phyloP scores from a whole-genome alignment of 2,113 vertebrate species.

The Sinocyclocheilus anshuiensis region DNA sequence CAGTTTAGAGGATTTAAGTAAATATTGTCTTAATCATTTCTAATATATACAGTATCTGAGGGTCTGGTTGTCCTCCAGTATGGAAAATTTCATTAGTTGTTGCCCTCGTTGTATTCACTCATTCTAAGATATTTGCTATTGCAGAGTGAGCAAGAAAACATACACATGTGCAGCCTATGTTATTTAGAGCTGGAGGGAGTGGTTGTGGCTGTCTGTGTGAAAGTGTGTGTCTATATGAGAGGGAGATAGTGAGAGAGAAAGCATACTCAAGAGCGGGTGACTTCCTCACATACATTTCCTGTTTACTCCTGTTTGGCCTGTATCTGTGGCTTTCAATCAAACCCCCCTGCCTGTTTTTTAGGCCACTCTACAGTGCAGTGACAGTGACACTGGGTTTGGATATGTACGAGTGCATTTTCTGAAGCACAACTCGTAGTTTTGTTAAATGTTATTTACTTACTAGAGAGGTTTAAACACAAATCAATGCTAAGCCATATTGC shows the following conservation, averaged over 20 bases:
- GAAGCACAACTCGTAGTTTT: conserved; percentile 22
- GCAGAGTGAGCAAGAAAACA: conserved; percentile 39
- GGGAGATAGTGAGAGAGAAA: not conserved
- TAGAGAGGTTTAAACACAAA: conserved; percentile 10
- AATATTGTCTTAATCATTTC: conserved; percentile 22
- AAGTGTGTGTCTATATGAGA: conserved; percentile 26
- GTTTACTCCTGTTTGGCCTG: not conserved
- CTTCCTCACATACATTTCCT: not conserved
- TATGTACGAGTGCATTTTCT: not conserved
- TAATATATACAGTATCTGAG: not conserved
- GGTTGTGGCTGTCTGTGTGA: conserved; percentile 21
- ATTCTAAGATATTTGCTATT: conserved; percentile 25
- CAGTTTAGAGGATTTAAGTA: not conserved
- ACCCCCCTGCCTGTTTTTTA: not conserved
- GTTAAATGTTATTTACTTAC: conserved; percentile 30
- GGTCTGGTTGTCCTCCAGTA: not conserved
- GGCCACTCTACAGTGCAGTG: not conserved
- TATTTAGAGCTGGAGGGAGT: conserved; percentile 24
- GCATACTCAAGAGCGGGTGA: not conserved
- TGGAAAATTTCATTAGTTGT: conserved; percentile 42
- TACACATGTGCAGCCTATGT: conserved; percentile 45
- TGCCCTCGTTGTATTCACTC: conserved; percentile 22
- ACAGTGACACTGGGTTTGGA: not conserved
- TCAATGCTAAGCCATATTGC: conserved; percentile 29
- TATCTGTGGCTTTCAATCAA: not conserved